Percentiles rank a stretch among this genome's conserved stretches.
phyloP scores from a whole-genome alignment of 23 tunicate species.

The Ascidia mentula region DNA sequence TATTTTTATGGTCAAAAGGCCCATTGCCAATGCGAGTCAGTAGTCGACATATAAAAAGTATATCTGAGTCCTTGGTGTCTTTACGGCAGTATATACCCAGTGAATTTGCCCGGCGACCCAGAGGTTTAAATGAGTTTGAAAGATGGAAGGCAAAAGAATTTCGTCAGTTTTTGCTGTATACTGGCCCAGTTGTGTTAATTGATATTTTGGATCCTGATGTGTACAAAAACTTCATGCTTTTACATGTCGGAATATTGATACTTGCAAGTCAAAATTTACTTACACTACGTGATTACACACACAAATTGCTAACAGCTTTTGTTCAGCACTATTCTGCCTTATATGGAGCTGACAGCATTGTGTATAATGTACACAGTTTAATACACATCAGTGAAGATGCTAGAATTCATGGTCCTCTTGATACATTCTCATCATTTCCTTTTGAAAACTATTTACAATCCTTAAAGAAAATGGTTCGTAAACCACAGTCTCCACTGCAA shows the following conservation, averaged over 20 bases:
- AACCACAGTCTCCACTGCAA: slow-evolving; percentile 33
- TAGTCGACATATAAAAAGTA: slow-evolving; percentile 16
- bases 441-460: slow-evolving; percentile 43
- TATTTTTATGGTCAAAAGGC: slow-evolving; percentile 18
- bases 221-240: slow-evolving; percentile 38
- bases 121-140: slow-evolving; percentile 32
- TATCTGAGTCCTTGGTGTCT: slow-evolving; percentile 15
- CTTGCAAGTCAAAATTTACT: not conserved
- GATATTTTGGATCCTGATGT: not conserved
- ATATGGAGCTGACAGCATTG: slow-evolving; percentile 23
- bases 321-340: slow-evolving; percentile 22
- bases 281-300: slow-evolving; percentile 15
- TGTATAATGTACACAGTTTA: slow-evolving; percentile 40
- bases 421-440: slow-evolving; percentile 42
- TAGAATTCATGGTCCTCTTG: slow-evolving; percentile 32
- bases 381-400: slow-evolving; percentile 38
- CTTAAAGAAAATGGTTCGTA: slow-evolving; percentile 30
- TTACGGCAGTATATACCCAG: slow-evolving; percentile 12
- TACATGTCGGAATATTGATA: slow-evolving; percentile 31
- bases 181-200: slow-evolving; percentile 23
- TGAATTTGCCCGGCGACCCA: slow-evolving; percentile 38
- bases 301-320: slow-evolving; percentile 12
- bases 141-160: slow-evolving; percentile 57
- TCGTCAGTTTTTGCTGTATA: slow-evolving; percentile 37
- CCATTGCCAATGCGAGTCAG: slow-evolving; percentile 8